Percentiles rank a stretch among this genome's conserved stretches.
Evolutionary conservation across 2,888 invertebrate genomes (phyloP).

Genomic region (Listrodromus nycthemerus): DNA sequence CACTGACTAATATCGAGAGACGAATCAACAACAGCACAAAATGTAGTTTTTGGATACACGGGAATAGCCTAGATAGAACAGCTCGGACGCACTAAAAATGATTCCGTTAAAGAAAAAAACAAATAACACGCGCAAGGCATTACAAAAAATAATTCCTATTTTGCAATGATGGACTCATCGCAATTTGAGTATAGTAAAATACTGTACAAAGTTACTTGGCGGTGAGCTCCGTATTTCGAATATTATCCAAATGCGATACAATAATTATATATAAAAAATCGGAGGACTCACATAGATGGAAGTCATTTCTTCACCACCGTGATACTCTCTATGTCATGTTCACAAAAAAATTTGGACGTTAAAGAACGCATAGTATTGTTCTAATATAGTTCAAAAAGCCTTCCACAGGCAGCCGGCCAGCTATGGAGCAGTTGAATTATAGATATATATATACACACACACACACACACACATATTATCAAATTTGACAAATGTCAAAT

Average conservation of each 20-base stretch:
- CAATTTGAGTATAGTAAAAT: constrained; percentile 11
- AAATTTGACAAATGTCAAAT: constrained; percentile 70
- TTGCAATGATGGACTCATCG: constrained; percentile 3
- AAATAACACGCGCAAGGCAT: not conserved
- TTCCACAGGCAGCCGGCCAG: constrained; percentile 17
- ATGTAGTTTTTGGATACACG: not conserved
- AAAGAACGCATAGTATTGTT: constrained; percentile 19
- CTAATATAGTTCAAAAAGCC: not conserved
- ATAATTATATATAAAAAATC: constrained; percentile 41
- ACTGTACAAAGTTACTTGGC: constrained; percentile 46
- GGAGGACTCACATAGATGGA: constrained; percentile 11
- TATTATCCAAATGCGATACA: constrained; percentile 22
- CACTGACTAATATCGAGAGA: constrained; percentile 25
- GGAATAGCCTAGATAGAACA: not conserved
- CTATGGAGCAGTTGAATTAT: constrained; percentile 39
- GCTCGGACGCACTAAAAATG: not conserved
- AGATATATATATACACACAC: constrained; percentile 63
- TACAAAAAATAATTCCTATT: not conserved
- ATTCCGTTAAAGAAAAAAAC: not conserved
- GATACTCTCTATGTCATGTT: constrained; percentile 54
- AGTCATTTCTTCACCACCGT: constrained; percentile 13
- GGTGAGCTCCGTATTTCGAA: constrained; percentile 27
- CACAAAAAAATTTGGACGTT: constrained; percentile 37
- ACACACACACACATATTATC: constrained; percentile 64
- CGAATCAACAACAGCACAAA: constrained; percentile 11